phyloP scores from a whole-genome alignment of 2,888 invertebrate genomes.

The Trichogramma dendrolimi region DNA sequence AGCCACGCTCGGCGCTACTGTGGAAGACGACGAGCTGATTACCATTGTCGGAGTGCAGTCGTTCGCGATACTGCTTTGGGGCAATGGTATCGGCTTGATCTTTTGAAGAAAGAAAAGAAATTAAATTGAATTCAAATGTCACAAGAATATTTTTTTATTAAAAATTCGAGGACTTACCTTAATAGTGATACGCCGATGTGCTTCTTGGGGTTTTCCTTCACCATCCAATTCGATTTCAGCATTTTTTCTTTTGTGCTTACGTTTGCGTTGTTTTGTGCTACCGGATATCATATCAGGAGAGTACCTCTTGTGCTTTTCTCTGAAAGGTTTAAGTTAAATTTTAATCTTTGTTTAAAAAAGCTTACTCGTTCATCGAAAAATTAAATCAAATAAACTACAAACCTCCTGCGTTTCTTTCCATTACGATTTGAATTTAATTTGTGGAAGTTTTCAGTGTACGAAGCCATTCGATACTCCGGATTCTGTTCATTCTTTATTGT shows the following conservation, averaged over 20 bases:
- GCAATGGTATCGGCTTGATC: conserved; percentile 76
- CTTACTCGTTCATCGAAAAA: conserved; percentile 5
- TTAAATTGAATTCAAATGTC: conserved; percentile 2
- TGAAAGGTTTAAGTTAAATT: conserved; percentile 21
- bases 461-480: conserved; percentile 50
- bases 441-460: conserved; percentile 40
- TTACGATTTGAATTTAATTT: conserved; percentile 46
- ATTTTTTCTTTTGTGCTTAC: conserved; percentile 76
- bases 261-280: conserved; percentile 66
- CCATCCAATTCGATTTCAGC: conserved; percentile 61
- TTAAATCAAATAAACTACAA: neutral
- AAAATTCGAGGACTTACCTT: conserved; percentile 56
- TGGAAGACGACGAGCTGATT: conserved; percentile 49
- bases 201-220: conserved; percentile 50
- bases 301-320: conserved; percentile 73
- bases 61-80: conserved; percentile 65
- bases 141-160: conserved; percentile 1
- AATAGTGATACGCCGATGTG: conserved; percentile 74
- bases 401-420: conserved; percentile 49
- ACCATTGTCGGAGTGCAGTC: conserved; percentile 73
- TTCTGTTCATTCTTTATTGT: conserved; percentile 38
- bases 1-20: conserved; percentile 29
- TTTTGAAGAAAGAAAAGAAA: conserved; percentile 37
- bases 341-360: conserved; percentile 4
- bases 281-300: conserved; percentile 64